Evolutionary conservation across 2,113 vertebrate genomes (phyloP), one percentile per base, ranked within the genome.

Genomic region (Neolamprologus devosi): DNA sequence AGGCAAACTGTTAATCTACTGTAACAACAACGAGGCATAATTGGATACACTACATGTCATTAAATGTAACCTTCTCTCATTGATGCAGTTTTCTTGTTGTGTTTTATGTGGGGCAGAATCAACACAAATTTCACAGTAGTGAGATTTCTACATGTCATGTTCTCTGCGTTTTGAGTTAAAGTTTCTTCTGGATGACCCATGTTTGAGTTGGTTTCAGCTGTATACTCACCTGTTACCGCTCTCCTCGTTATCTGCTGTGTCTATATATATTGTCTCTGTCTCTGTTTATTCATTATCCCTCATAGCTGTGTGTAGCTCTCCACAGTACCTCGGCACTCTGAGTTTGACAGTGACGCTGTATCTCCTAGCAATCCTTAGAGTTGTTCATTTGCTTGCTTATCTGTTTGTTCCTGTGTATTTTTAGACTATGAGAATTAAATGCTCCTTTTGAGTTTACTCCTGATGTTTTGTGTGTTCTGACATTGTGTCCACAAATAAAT

Each of bases 401-500:
- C 60, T 65, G 60, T 65, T 37, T 65, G 60, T 65, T 21, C 33
- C 33, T 8, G 33, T 21, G 63, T 8, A 0, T 37, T 65, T 65
- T 65, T 65, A 65, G 60, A 37, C 33, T 65, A 37, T 37, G 63
- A 68, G 0, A 2, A 68, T 21, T 13, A 68, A 37, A 37, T 37
- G 60, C 60, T 65, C 33, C 0, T 37, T 65, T 65, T 65, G 60
- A 21, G 33, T 65, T 65, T 65, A 65, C 0, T 65, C 3, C 7
- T 65, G 33, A 0, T 0, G 4, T 65, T 37, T 37, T 21, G 33
- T 68, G 58, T 11, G 30, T 37, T 68, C 19, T 37, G 33, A 21
- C 0, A n/a, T 68, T 37, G 63, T 4, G 19, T 5, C 33, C 63
- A 68, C 19, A 68, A 13, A 68, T 68, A 68, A 68, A 68, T 37